phyloP scores from a whole-genome alignment of 2,888 invertebrate genomes.

The Ectemnius continuus region DNA sequence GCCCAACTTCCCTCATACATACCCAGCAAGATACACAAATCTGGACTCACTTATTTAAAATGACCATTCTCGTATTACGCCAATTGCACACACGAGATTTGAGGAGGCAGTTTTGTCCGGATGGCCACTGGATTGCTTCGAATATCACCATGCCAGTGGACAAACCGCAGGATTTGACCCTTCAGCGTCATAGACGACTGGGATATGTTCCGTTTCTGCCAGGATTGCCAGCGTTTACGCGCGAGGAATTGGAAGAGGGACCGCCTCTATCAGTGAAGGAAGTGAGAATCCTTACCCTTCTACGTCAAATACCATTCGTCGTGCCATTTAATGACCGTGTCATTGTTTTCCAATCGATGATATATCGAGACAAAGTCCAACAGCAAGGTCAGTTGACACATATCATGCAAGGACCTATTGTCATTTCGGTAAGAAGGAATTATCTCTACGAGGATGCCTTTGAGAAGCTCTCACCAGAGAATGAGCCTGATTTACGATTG shows the following conservation, averaged over 20 bases:
- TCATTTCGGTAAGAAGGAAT: slow-evolving; percentile 89
- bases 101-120: slow-evolving; percentile 87
- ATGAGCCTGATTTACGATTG: slow-evolving; percentile 92
- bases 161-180: slow-evolving; percentile 80
- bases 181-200: slow-evolving; percentile 77
- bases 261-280: slow-evolving; percentile 93
- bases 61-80: slow-evolving; percentile 87
- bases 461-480: slow-evolving; percentile 93
- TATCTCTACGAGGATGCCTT: slow-evolving; percentile 99
- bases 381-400: slow-evolving; percentile 87
- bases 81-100: slow-evolving; percentile 93
- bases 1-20: slow-evolving; percentile 51
- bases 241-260: slow-evolving; percentile 85
- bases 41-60: slow-evolving; percentile 90
- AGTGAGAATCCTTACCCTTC: slow-evolving; percentile 90
- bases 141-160: slow-evolving; percentile 79
- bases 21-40: slow-evolving; percentile 80
- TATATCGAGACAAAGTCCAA: slow-evolving; percentile 82
- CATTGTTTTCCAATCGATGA: slow-evolving; percentile 88
- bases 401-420: slow-evolving; percentile 88
- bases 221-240: slow-evolving; percentile 80
- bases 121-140: slow-evolving; percentile 83
- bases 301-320: slow-evolving; percentile 96
- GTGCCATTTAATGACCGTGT: slow-evolving; percentile 95
- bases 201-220: slow-evolving; percentile 79